These are phyloP conservation scores for Cyprinodon brontotheroides DNA, from an alignment of 2,113 vertebrate species.

Conservation along the genomic window DNA sequence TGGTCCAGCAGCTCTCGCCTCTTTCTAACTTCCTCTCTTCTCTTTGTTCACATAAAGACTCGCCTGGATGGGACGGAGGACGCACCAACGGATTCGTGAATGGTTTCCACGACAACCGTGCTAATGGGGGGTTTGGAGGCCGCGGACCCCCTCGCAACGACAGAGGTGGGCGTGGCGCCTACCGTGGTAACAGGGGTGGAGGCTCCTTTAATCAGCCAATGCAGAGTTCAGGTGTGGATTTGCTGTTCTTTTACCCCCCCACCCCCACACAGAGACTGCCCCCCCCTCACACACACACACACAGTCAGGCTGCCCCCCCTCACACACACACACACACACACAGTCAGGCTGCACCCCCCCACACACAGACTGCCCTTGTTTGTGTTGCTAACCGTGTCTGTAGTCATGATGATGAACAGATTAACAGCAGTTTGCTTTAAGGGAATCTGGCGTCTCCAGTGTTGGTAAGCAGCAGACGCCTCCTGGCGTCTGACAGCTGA, in stretches of 20 bases:
- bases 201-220: constrained; percentile 78
- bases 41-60: constrained; percentile 67
- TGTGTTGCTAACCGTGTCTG: too few relatives aligned
- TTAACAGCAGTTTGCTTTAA: background rate
- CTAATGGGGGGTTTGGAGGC: constrained; percentile 80
- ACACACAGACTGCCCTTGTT: too few relatives aligned
- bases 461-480: constrained; percentile 13
- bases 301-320: too few relatives aligned
- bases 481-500: background rate
- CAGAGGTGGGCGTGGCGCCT: constrained; percentile 78
- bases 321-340: too few relatives aligned
- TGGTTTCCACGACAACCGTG: constrained; percentile 82
- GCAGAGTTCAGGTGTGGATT: constrained; percentile 75
- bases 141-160: constrained; percentile 82
- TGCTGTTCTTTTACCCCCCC: constrained; percentile 13
- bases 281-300: too few relatives aligned
- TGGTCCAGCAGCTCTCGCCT: background rate
- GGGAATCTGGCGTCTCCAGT: background rate
- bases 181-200: constrained; percentile 77
- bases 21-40: background rate
- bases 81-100: constrained; percentile 85
- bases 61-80: constrained; percentile 76
- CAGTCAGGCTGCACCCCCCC: too few relatives aligned
- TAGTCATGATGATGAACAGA: background rate
- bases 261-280: too few relatives aligned